These are phyloP conservation scores for Rhinogobio ventralis DNA, from an alignment of 2,797 vertebrate genomes.

Conservation along the genomic window DNA sequence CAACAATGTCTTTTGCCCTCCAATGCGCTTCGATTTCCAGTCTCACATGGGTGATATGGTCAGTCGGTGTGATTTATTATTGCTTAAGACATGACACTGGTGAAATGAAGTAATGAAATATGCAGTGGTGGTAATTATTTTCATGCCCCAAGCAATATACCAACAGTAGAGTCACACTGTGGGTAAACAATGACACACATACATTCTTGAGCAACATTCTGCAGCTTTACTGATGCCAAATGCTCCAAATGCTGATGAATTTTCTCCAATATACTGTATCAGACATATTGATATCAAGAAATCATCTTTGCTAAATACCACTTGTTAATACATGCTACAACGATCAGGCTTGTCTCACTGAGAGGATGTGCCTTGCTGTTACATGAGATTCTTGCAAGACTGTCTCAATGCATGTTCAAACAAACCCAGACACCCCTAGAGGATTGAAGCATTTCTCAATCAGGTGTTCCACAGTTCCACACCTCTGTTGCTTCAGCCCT, in stretches of 20 bases:
- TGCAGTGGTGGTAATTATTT: conserved; percentile 43
- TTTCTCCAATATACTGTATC: conserved; percentile 15
- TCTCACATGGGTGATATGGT: conserved; percentile 98
- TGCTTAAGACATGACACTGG: neutral
- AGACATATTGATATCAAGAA: conserved; percentile 18
- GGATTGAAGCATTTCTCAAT: conserved; percentile 32
- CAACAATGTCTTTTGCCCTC: conserved; percentile 96
- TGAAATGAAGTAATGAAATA: conserved; percentile 16
- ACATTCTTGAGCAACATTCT: conserved; percentile 11
- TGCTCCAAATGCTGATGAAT: conserved; percentile 20
- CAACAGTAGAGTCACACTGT: conserved; percentile 19
- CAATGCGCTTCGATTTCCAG: conserved; percentile 97
- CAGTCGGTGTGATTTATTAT: conserved; percentile 22
- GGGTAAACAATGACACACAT: neutral
- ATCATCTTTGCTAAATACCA: neutral
- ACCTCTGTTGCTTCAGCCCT: conserved; percentile 9
- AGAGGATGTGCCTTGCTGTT: conserved; percentile 10
- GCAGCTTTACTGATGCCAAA: conserved; percentile 3
- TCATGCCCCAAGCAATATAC: conserved; percentile 33
- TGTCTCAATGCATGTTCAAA: conserved; percentile 27
- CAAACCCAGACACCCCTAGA: conserved; percentile 13
- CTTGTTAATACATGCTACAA: conserved; percentile 1
- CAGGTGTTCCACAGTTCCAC: neutral
- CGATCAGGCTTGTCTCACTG: neutral
- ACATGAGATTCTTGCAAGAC: neutral